A percentile compares a stretch with the other conserved stretches of the same genome.
Evolutionary conservation across 2,113 vertebrate genomes (phyloP).

Genomic region (Jacana jacana): DNA sequence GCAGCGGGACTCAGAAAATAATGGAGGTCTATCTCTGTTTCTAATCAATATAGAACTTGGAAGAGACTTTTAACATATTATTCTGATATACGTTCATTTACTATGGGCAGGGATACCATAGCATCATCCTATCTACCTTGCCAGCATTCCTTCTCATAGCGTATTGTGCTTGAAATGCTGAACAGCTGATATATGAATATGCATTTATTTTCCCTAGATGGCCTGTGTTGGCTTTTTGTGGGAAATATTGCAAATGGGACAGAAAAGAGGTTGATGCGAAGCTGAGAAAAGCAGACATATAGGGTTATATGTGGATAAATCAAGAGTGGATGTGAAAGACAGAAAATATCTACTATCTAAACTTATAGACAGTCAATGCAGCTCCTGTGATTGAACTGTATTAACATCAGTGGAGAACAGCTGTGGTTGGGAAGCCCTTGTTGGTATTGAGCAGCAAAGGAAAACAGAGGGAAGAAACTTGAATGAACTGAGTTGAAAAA

Average conservation of each 20-base stretch:
- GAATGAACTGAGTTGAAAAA: constrained; percentile 15
- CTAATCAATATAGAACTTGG: neutral
- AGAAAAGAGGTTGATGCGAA: neutral
- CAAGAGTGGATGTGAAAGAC: neutral
- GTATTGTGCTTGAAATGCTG: neutral
- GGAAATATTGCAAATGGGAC: neutral
- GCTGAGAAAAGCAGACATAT: neutral
- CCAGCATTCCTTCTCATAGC: neutral
- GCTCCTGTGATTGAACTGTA: neutral
- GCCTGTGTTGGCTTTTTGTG: neutral
- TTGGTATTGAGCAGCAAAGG: neutral
- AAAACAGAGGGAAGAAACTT: neutral
- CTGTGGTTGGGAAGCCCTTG: neutral
- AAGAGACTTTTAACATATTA: neutral
- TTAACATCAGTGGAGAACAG: neutral
- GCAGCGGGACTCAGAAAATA: neutral
- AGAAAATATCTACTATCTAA: neutral
- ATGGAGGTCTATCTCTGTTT: neutral
- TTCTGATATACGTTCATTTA: neutral
- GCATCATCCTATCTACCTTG: neutral
- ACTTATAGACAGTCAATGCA: neutral
- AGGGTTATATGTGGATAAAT: neutral
- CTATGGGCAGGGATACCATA: neutral
- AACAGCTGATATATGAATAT: neutral
- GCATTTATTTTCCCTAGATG: neutral